phyloP scores from a whole-genome alignment of 2,797 vertebrate species.

The Pangasius djambal region DNA sequence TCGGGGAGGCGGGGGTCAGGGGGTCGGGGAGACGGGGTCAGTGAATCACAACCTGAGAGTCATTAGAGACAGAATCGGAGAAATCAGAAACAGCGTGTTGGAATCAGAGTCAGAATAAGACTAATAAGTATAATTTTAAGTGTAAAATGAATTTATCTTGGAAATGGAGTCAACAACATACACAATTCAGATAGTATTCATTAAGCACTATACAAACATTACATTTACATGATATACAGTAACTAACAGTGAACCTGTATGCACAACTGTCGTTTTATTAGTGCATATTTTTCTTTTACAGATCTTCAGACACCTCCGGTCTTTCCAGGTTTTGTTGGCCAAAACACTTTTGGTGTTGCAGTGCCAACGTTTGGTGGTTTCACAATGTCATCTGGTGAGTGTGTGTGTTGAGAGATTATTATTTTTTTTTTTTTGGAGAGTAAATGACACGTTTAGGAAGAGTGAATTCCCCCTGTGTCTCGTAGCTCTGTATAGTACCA shows the following conservation, averaged over 20 bases:
- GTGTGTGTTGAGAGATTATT: neutral
- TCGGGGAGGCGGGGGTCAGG: too few species aligned
- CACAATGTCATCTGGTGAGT: conserved; percentile 68
- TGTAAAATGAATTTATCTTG: neutral
- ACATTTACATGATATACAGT: neutral
- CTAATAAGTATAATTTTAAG: neutral
- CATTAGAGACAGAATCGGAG: neutral
- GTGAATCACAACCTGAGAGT: neutral
- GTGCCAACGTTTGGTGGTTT: conserved; percentile 60
- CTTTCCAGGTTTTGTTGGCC: conserved; percentile 56
- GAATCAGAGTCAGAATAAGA: neutral
- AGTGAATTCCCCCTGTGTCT: neutral
- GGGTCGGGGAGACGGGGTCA: neutral
- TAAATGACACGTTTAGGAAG: neutral
- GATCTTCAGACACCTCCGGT: conserved; percentile 48
- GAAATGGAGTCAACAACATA: neutral
- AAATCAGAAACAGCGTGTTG: neutral
- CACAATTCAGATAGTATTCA: neutral
- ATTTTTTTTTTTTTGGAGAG: neutral
- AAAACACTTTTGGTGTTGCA: conserved; percentile 62
- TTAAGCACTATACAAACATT: neutral
- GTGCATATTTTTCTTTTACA: neutral
- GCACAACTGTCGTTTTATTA: neutral
- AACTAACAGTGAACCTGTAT: neutral
- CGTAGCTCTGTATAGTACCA: neutral